Base-by-base conservation (phyloP, 1,140 invertebrate species). In the Armadillidium nasatum region DNA sequence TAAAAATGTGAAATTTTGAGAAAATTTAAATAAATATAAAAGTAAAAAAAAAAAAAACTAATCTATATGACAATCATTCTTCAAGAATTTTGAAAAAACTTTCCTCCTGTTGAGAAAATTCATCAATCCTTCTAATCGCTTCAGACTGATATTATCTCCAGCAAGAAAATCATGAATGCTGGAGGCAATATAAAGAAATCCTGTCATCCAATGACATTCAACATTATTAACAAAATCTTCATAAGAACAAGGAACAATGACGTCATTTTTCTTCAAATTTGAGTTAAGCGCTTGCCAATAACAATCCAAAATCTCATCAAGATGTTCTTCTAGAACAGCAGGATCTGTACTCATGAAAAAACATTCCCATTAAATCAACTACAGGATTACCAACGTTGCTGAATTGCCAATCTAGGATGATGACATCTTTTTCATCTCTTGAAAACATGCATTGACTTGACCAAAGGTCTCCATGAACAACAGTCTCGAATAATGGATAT, bases 401-500 rank as follows among this genome's bases (percentile, higher is more conserved):
- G 45, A 76, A 76, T 45, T 76, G 75, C 75, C 75, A 76, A 68
- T 76, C 75, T 13, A 76, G 70, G 45, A 76, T n/a, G 75, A 33
- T 60, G 0, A 72, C 70, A 15, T 72, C 0, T 66, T 71, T 60
- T 13, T 71, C 43, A 45, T 72, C n/a, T 6, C 21, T 23, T 60
- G 75, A 76, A 19, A 72, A 71, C 44, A 76, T 46, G n/a, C 69
- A 44, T 44, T 76, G 75, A 23, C 69, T 69, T 10, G 75, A 69
- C 75, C 75, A 76, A 10, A 76, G 75, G 44, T 76, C 75, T n/a
- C 75, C 75, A 23, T 76, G 75, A 68, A 72, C 71, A 10, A 76
- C 23, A n/a, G 75, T 76, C 19, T 75, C 60, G 21, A 75, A 75
- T 22, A 75, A 44, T 9, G 73, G 73, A 68, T 67, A 22, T n/a